These are phyloP conservation scores for Chaetura pelagica DNA, from an alignment of 2,113 vertebrate genomes.

Conservation along the genomic window DNA sequence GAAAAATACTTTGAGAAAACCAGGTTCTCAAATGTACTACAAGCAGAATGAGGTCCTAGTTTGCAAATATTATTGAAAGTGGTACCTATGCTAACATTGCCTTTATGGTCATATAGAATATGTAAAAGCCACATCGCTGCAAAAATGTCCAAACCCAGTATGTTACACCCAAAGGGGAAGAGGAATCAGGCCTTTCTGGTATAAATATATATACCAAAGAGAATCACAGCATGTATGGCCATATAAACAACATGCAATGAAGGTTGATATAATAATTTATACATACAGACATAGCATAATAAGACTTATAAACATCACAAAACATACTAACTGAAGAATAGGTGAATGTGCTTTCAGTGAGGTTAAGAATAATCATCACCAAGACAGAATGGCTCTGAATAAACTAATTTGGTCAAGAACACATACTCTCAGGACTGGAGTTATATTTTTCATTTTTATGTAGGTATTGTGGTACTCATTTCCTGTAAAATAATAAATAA, in stretches of 20 bases:
- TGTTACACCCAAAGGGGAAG: neutral
- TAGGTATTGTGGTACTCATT: neutral
- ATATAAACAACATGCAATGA: neutral
- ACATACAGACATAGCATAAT: neutral
- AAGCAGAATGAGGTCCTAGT: neutral
- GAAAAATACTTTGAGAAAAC: neutral
- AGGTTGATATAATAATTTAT: neutral
- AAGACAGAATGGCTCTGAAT: neutral
- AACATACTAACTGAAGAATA: neutral
- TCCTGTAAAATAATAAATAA: neutral
- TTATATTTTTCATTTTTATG: neutral
- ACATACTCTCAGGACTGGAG: neutral
- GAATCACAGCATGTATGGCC: neutral
- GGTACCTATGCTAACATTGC: no score
- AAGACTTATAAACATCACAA: neutral
- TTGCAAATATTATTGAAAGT: neutral
- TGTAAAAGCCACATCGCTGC: fast-evolving
- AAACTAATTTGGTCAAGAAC: neutral
- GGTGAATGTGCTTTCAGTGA: neutral
- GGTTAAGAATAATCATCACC: neutral
- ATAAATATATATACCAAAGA: neutral
- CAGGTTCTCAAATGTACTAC: neutral
- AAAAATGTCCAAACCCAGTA: neutral
- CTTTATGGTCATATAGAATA: neutral
- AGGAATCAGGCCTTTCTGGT: neutral